A percentile compares a stretch with the other conserved stretches of the same genome.
phyloP scores from a whole-genome alignment of 2,888 invertebrate species.

The Scaeva pyrastri region DNA sequence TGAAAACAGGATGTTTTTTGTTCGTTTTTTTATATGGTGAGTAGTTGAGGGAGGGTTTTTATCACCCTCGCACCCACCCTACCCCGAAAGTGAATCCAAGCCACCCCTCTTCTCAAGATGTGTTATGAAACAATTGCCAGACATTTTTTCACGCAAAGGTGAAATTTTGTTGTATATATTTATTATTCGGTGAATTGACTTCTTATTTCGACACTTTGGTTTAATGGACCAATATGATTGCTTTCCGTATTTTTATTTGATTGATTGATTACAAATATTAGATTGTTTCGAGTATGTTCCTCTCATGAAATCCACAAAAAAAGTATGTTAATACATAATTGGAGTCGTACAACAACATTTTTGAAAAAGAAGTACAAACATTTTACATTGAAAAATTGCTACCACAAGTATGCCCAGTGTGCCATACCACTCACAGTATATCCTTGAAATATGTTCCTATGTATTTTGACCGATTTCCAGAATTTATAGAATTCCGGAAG shows the following conservation, averaged over 20 bases:
- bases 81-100: not conserved
- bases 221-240: constrained; percentile 15
- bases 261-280: not conserved
- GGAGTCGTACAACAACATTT: too few relatives aligned
- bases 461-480: too few relatives aligned
- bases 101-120: not conserved
- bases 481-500: too few relatives aligned
- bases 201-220: constrained; percentile 9
- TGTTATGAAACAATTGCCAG: constrained; percentile 13
- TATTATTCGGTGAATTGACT: constrained; percentile 15
- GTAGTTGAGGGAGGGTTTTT: constrained; percentile 18
- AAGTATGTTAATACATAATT: too few relatives aligned
- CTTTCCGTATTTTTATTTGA: not conserved
- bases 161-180: not conserved
- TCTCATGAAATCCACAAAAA: too few relatives aligned
- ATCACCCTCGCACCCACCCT: not conserved
- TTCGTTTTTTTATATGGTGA: constrained; percentile 3
- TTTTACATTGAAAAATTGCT: too few relatives aligned
- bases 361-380: too few relatives aligned
- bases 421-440: too few relatives aligned
- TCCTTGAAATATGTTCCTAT: too few relatives aligned
- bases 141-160: not conserved
- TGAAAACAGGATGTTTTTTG: constrained; percentile 2
- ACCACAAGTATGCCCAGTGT: too few relatives aligned
- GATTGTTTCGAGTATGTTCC: too few relatives aligned